Percentiles rank a stretch among this genome's conserved stretches.
Evolutionary conservation across 1,140 invertebrate genomes (phyloP).

Genomic region (Oncopeltus fasciatus): DNA sequence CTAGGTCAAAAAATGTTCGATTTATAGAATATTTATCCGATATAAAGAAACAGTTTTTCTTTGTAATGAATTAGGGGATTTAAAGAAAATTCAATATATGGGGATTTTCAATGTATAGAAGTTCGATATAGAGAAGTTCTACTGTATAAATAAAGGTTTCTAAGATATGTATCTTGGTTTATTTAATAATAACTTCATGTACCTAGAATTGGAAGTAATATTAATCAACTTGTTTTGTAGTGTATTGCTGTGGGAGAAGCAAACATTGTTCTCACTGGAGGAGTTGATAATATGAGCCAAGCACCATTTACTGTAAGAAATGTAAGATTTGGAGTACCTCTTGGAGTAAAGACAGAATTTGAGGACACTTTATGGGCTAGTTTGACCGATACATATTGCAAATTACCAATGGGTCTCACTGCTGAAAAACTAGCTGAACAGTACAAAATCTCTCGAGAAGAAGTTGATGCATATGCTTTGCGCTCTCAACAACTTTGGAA

Average conservation of each 20-base stretch:
- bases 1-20: too few species aligned
- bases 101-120: too few species aligned
- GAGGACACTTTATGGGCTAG: conserved; percentile 91
- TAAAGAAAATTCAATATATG: too few species aligned
- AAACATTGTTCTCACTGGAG: conserved; percentile 78
- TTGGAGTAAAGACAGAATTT: conserved; percentile 65
- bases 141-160: too few species aligned
- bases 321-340: conserved; percentile 74
- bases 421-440: conserved; percentile 93
- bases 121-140: too few species aligned
- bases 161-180: too few species aligned
- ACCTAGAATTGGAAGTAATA: too few species aligned
- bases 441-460: conserved; percentile 70
- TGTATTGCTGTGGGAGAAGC: conserved; percentile 78
- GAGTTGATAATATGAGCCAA: conserved; percentile 91
- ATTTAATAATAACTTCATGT: too few species aligned
- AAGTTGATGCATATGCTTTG: conserved; percentile 79
- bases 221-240: too few species aligned
- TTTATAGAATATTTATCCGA: too few species aligned
- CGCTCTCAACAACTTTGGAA: conserved; percentile 73
- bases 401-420: conserved; percentile 89
- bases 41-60: too few species aligned
- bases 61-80: too few species aligned
- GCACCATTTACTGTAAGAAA: conserved; percentile 79
- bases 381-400: conserved; percentile 76